Base-by-base conservation (phyloP, 2,888 invertebrate genomes). In the Micoletzkya japonica region DNA sequence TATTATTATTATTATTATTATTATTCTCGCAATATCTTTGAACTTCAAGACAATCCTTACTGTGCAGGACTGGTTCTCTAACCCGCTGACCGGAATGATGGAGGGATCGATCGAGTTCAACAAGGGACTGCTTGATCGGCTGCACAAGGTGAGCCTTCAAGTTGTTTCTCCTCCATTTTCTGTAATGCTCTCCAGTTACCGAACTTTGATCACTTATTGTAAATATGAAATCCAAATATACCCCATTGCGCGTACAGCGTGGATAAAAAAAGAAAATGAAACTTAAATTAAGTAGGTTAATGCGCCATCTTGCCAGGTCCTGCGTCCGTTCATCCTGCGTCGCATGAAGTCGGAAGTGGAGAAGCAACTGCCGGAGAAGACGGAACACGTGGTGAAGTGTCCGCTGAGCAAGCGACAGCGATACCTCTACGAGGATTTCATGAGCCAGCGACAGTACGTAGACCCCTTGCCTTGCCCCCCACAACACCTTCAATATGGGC, bases 401-500 rank as follows among this genome's bases (percentile, higher is more conserved):
- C 90, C 93, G 63, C 89, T 99, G 79, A 94, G 97, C 49, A 95
- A 95, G 87, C 90, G 98, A 49, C 98, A 99, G 87, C 90, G 97
- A 76, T 95, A 91, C 89, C 90, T 98, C 72, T 98, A 99, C 88
- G 97, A 99, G 88, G 98, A 98, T 87, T 99, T 97, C 88, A 97
- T 99, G 96, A 92, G 94, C 68, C 90, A 94, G 83, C 91, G 95
- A 57, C 52, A 57, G 68, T 68, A n/a, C 0, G 68, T 68, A 26
- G 4, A 28, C n/a, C n/a, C 56, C 10, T 28, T 54, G n/a, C 28
- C 17, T 24, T 28, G 7, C 56, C 24, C 10, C 10, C 56, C 30
- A 44, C 3, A 54, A 57, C 28, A 30, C 36, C 0, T 4, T 7
- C 24, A 28, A 32, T 67, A 20, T 6, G 4, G 26, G 26, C 2